Conservation (phyloP, 2,797 vertebrate genomes). For the Tangara arthus region DNA sequence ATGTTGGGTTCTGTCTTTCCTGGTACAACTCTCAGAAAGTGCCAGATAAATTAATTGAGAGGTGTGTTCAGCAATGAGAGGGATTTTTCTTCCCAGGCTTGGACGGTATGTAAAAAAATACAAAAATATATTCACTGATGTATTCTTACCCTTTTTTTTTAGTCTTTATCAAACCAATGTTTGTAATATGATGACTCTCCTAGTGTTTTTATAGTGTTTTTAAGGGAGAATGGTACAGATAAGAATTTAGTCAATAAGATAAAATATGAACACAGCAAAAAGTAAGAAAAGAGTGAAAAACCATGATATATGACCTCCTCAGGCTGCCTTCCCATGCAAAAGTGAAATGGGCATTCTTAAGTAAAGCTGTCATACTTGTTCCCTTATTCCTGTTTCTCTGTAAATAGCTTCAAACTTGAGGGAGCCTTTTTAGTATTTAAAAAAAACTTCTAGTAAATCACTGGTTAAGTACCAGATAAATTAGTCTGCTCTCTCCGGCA, state of each 20-base stretch:
- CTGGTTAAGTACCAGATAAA: neutral
- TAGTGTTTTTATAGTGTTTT: neutral
- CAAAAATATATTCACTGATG: neutral
- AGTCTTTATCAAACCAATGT: neutral
- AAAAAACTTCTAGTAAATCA: neutral
- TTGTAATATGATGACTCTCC: neutral
- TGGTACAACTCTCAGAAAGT: neutral
- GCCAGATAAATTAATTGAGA: neutral
- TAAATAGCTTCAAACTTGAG: neutral
- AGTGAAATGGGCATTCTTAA: neutral
- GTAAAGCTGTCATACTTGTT: neutral
- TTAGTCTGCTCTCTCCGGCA: neutral
- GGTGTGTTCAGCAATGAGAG: neutral
- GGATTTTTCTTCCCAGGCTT: neutral
- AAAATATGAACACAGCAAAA: neutral
- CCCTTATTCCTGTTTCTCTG: neutral
- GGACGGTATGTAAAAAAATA: neutral
- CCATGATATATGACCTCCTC: neutral
- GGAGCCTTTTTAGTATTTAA: neutral
- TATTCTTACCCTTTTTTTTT: neutral
- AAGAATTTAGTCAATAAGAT: neutral
- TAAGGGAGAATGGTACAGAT: neutral
- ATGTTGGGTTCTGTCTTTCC: neutral
- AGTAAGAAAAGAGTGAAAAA: neutral
- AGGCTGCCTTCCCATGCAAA: neutral